phyloP scores from a whole-genome alignment of 2,797 vertebrate species.

The Gephyroberyx darwinii region DNA sequence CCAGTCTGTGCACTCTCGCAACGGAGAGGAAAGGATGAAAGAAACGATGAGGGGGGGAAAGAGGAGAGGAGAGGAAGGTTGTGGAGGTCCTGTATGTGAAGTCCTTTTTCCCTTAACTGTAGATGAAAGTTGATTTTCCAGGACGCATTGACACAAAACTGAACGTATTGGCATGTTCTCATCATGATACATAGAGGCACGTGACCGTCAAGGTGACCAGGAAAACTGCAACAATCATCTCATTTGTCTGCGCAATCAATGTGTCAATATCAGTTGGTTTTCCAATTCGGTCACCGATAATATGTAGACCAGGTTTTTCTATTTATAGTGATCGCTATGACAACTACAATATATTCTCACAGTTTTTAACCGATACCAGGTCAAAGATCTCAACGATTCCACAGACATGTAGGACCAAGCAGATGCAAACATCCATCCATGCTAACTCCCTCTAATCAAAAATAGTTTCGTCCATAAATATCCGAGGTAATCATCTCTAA shows the following conservation, averaged over 20 bases:
- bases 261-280: conserved; percentile 49
- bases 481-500: conserved; percentile 90
- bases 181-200: conserved; percentile 56
- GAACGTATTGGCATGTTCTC: conserved; percentile 54
- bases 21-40: conserved; percentile 41
- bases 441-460: conserved; percentile 75
- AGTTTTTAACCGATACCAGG: conserved; percentile 52
- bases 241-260: conserved; percentile 46
- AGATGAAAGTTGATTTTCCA: conserved; percentile 33
- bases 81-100: conserved; percentile 27
- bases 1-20: conserved; percentile 41
- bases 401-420: conserved; percentile 12
- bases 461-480: conserved; percentile 90
- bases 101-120: conserved; percentile 26
- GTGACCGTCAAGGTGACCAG: conserved; percentile 66
- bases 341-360: conserved; percentile 41
- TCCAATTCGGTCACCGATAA: conserved; percentile 38
- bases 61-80: conserved; percentile 9
- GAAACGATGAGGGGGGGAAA: conserved; percentile 46
- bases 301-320: conserved; percentile 15
- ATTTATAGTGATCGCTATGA: conserved; percentile 20
- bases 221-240: conserved; percentile 41
- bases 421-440: conserved; percentile 60
- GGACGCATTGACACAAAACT: conserved; percentile 50
- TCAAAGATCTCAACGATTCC: conserved; percentile 4